A percentile compares a stretch with the other conserved stretches of the same genome.
Conservation (phyloP, 64 coral and sea anemone species). For the Acropora tenuis region DNA sequence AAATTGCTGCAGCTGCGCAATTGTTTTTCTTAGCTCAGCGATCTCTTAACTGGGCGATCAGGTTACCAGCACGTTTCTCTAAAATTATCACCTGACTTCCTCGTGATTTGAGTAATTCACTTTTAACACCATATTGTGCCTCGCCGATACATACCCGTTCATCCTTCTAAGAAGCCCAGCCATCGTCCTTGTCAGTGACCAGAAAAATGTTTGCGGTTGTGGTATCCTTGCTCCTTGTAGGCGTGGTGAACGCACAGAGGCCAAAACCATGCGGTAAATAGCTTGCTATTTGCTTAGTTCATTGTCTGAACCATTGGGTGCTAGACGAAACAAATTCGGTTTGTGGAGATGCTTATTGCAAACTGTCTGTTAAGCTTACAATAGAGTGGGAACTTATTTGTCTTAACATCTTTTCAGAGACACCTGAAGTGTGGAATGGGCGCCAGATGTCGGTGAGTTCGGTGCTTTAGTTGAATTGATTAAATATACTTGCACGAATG, state of each 20-base stretch:
- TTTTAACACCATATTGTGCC: neutral
- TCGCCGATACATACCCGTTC: neutral
- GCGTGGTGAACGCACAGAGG: constrained; percentile 1
- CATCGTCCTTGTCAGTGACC: neutral
- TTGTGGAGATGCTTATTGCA: no score
- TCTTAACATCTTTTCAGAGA: neutral
- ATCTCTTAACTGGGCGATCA: neutral
- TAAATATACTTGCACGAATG: no score
- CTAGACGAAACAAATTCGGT: no score
- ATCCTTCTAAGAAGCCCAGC: neutral
- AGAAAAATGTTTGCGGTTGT: constrained; percentile 14
- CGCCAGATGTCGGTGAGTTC: constrained; percentile 25
- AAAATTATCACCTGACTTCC: neutral
- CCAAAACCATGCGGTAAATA: constrained; percentile 23
- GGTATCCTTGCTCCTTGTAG: constrained; percentile 24
- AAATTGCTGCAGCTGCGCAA: no score
- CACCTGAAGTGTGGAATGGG: neutral
- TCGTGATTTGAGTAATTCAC: neutral
- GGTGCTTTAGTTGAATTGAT: no score
- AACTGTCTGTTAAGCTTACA: no score
- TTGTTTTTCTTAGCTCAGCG: neutral
- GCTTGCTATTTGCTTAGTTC: neutral
- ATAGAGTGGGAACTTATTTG: neutral
- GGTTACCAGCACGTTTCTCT: neutral
- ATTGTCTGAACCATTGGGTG: neutral